These are phyloP conservation scores for Hozukius guyotensis DNA, from an alignment of 2,797 vertebrate species.

Conservation along the genomic window DNA sequence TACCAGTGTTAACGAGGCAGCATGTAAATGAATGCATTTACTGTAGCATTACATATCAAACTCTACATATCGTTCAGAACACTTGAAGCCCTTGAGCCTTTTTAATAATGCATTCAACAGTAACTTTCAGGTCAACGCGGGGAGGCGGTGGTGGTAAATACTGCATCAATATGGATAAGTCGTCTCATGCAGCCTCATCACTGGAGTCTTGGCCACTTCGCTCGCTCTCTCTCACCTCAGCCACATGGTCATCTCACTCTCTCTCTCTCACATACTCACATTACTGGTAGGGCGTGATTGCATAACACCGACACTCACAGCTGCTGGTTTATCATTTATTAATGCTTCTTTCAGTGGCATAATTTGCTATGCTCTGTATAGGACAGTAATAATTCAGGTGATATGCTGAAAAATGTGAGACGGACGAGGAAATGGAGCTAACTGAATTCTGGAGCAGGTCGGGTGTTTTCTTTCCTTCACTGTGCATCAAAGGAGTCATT, in stretches of 20 bases:
- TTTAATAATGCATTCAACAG: conserved; percentile 62
- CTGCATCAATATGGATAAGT: conserved; percentile 57
- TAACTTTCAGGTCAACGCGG: conserved; percentile 28
- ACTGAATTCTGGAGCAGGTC: conserved; percentile 2
- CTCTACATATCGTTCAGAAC: conserved; percentile 8
- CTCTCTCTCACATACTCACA: conserved; percentile 4
- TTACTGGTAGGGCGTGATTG: conserved; percentile 43
- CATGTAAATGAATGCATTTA: neutral
- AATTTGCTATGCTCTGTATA: conserved; percentile 40
- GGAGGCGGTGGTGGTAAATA: conserved; percentile 38
- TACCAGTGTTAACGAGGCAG: neutral
- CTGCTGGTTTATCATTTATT: conserved; percentile 73
- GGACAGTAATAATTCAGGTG: conserved; percentile 58
- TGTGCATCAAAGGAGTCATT: neutral
- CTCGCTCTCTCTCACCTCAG: conserved; percentile 30
- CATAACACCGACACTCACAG: conserved; percentile 65
- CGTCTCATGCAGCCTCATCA: conserved; percentile 7
- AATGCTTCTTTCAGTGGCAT: conserved; percentile 64
- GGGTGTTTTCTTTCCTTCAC: conserved; percentile 7
- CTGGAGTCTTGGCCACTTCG: conserved; percentile 14
- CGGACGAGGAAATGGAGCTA: conserved; percentile 16
- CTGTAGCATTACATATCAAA: conserved; percentile 24
- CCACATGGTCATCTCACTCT: conserved; percentile 15
- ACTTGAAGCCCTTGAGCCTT: conserved; percentile 34
- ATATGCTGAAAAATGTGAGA: conserved; percentile 41